A percentile compares a stretch with the other conserved stretches of the same genome.
Conservation (phyloP, 2,888 invertebrate species). For the Orthonychiurus folsomi region DNA sequence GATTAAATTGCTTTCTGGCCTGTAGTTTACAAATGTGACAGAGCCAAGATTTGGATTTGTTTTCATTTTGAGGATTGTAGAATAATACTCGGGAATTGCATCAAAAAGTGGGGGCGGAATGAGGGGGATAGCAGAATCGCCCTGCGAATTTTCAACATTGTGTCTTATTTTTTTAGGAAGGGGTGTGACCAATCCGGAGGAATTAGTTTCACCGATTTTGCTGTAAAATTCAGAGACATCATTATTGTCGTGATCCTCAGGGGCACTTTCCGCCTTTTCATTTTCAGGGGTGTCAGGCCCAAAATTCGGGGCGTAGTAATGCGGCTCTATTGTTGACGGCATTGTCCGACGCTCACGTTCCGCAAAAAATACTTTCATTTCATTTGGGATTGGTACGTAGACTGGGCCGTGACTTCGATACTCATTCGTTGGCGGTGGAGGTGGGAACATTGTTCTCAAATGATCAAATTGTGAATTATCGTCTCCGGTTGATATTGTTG, state of each 20-base stretch:
- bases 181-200: background rate
- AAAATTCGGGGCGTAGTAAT: constrained; percentile 28
- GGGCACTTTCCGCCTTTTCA: background rate
- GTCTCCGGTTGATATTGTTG: background rate
- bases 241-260: background rate
- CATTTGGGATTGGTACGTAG: constrained; percentile 15
- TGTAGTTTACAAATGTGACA: background rate
- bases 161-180: background rate
- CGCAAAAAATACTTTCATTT: constrained; percentile 31
- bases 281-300: constrained; percentile 12
- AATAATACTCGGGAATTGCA: constrained; percentile 3
- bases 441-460: background rate
- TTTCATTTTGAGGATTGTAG: constrained; percentile 8
- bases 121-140: background rate
- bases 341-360: constrained; percentile 21
- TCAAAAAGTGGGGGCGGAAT: constrained; percentile 6
- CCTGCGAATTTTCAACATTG: background rate
- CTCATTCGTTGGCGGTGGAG: background rate
- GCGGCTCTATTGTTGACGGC: background rate
- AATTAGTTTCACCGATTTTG: background rate
- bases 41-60: background rate
- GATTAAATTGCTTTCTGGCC: constrained; percentile 16
- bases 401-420: background rate
- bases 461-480: background rate
- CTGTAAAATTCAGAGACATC: background rate